Percentiles rank a stretch among this genome's conserved stretches.
Evolutionary conservation across 2,797 vertebrate genomes (phyloP).

Genomic region (Rhinichthys osculus): DNA sequence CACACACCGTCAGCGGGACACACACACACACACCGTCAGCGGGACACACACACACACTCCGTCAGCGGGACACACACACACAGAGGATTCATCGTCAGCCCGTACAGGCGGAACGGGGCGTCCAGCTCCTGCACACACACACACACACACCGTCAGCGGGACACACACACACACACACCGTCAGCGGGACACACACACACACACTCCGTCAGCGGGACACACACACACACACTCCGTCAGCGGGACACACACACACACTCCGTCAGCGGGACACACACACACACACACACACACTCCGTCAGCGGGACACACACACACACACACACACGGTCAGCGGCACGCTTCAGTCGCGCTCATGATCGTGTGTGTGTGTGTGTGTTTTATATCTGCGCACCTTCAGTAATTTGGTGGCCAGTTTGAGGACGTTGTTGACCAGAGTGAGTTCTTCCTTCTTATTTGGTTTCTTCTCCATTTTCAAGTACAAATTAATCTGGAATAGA

Average conservation of each 20-base stretch:
- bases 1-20: too few relatives aligned
- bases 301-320: background rate
- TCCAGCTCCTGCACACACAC: conserved; percentile 86
- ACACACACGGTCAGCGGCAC: too few relatives aligned
- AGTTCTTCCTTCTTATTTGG: conserved; percentile 99
- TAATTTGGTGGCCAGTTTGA: conserved; percentile 97
- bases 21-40: background rate
- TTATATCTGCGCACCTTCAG: conserved; percentile 82
- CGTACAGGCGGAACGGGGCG: conserved; percentile 92
- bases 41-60: background rate
- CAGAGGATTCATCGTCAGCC: conserved; percentile 96
- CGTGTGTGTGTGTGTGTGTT: too few relatives aligned
- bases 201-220: background rate
- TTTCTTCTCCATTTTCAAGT: conserved; percentile 99
- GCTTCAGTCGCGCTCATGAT: background rate
- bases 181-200: background rate
- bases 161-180: background rate
- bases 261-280: background rate
- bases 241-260: background rate
- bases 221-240: background rate
- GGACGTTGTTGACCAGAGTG: conserved; percentile 96
- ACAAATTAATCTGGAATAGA: conserved; percentile 90
- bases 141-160: background rate
- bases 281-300: background rate
- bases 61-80: too few relatives aligned